These are phyloP conservation scores for Crepidodera aurea DNA, from an alignment of 2,888 invertebrate species.

Conservation along the genomic window DNA sequence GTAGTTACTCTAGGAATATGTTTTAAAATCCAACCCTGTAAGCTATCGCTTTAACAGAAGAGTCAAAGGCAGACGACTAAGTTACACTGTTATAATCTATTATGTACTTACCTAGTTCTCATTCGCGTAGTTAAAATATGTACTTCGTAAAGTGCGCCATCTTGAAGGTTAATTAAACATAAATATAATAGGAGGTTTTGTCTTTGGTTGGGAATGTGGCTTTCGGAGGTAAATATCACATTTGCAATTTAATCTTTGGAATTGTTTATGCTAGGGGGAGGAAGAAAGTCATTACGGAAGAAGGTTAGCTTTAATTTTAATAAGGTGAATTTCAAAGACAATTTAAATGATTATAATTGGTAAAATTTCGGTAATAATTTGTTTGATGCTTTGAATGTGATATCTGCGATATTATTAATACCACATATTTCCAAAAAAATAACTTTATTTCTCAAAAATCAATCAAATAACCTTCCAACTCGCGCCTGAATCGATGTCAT, in stretches of 20 bases:
- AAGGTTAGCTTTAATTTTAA: background rate
- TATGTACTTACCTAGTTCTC: slow-evolving; percentile 52
- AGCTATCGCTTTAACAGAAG: slow-evolving; percentile 30
- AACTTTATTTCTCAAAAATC: no score
- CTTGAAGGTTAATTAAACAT: slow-evolving; percentile 45
- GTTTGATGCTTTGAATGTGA: background rate
- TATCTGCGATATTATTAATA: no score
- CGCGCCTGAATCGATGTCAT: no score
- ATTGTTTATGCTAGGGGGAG: slow-evolving; percentile 20
- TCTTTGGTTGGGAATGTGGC: slow-evolving; percentile 37
- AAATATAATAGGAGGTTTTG: slow-evolving; percentile 40
- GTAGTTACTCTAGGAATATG: no score
- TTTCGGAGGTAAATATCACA: slow-evolving; percentile 30
- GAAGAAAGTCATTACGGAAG: background rate
- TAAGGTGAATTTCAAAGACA: background rate
- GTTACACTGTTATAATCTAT: slow-evolving; percentile 53
- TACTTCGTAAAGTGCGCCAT: slow-evolving; percentile 39
- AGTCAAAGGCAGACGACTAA: slow-evolving; percentile 55
- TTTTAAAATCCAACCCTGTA: slow-evolving; percentile 14
- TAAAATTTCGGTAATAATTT: no score
- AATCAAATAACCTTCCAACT: no score
- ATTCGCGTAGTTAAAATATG: slow-evolving; percentile 45
- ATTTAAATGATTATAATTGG: no score
- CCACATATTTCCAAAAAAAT: no score
- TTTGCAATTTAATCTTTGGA: slow-evolving; percentile 28